These are phyloP conservation scores for Bellardia bayeri DNA, from an alignment of 2,888 invertebrate species.

Conservation along the genomic window DNA sequence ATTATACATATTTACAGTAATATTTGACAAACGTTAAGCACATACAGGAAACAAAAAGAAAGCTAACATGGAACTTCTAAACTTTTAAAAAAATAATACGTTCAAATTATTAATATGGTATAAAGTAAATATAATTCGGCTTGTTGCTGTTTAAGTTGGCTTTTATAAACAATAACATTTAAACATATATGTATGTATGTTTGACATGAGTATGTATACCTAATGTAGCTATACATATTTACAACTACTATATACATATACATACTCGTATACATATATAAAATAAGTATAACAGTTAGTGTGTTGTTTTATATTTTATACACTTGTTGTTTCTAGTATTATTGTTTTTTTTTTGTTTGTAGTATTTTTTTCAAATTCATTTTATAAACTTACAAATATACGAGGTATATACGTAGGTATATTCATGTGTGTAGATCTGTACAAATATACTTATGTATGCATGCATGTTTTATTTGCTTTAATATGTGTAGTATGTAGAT, in stretches of 20 bases:
- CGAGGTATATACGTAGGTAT: conserved; percentile 63
- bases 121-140: conserved; percentile 6
- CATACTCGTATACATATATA: conserved; percentile 13
- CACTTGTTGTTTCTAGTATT: conserved; percentile 3
- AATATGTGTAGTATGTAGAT: background rate
- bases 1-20: too few relatives aligned
- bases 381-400: conserved; percentile 4
- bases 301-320: conserved; percentile 13
- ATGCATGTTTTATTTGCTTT: background rate
- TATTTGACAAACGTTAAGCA: too few relatives aligned
- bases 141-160: background rate
- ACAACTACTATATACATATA: background rate
- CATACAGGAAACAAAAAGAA: too few relatives aligned
- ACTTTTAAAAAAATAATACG: too few relatives aligned
- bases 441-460: conserved; percentile 12
- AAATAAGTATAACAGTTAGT: conserved; percentile 20
- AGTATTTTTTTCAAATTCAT: background rate
- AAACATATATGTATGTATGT: background rate
- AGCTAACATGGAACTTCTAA: too few relatives aligned
- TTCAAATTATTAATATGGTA: background rate
- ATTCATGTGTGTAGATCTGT: conserved; percentile 46
- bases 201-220: background rate
- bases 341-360: background rate
- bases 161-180: conserved; percentile 34
- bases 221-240: background rate